A percentile compares a stretch with the other conserved stretches of the same genome.
Evolutionary conservation across 2,113 vertebrate genomes (phyloP).

Genomic region (Irena cyanogastra): DNA sequence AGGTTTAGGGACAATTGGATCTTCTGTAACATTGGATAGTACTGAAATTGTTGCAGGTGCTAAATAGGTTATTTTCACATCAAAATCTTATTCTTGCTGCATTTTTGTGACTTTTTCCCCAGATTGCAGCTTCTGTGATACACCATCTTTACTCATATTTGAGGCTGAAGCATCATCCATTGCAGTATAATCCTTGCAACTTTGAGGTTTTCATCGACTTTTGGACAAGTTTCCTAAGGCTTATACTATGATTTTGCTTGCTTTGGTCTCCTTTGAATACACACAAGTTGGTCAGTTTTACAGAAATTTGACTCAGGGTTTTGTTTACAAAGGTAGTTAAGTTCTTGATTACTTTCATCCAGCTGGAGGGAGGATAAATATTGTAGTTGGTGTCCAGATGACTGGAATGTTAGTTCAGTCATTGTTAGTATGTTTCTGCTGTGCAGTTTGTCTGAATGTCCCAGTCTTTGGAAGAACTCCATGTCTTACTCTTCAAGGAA

Average conservation of each 20-base stretch:
- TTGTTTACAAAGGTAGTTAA: background rate
- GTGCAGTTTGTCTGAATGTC: background rate
- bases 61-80: background rate
- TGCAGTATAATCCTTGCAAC: background rate
- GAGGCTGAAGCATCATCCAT: background rate
- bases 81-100: background rate
- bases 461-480: background rate
- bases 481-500: background rate
- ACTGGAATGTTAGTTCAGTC: background rate
- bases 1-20: background rate
- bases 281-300: background rate
- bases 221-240: background rate
- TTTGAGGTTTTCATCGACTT: background rate
- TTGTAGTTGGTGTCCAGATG: background rate
- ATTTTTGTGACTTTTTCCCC: background rate
- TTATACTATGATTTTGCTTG: background rate
- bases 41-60: background rate
- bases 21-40: background rate
- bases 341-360: background rate
- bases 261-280: fast-evolving
- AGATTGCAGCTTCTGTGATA: background rate
- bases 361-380: background rate
- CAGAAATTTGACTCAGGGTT: background rate
- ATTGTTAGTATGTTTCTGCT: background rate
- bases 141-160: background rate